These are phyloP conservation scores for Anarhynchus alexandrinus DNA, from an alignment of 2,113 vertebrate genomes.

Conservation along the genomic window DNA sequence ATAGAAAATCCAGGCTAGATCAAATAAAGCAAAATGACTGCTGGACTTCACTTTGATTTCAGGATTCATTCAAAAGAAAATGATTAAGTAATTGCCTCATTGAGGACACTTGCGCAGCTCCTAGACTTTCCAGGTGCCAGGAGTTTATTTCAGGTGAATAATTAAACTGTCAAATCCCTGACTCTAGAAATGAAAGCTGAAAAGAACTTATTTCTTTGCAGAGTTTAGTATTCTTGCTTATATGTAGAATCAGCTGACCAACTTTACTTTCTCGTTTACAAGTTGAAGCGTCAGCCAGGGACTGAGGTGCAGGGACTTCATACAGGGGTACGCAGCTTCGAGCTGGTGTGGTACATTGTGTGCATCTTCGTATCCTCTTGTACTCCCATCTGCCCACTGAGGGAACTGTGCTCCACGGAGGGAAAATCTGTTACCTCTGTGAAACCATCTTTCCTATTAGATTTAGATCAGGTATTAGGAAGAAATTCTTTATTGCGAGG, in stretches of 20 bases:
- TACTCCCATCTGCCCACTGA: background rate
- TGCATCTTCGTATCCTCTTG: too few relatives aligned
- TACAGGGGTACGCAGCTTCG: too few relatives aligned
- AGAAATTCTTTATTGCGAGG: background rate
- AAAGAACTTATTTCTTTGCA: too few relatives aligned
- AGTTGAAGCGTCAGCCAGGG: too few relatives aligned
- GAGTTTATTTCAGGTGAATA: background rate
- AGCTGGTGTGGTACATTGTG: too few relatives aligned
- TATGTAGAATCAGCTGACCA: too few relatives aligned
- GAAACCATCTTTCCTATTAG: background rate
- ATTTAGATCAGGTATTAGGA: background rate
- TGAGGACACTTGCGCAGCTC: background rate
- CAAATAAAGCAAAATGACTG: slow-evolving; percentile 6
- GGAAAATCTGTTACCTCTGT: background rate
- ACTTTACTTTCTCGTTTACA: too few relatives aligned
- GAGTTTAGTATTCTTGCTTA: too few relatives aligned
- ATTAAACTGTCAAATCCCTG: background rate
- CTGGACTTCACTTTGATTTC: background rate
- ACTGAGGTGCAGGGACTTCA: too few relatives aligned
- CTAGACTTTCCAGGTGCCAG: background rate
- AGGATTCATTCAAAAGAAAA: background rate
- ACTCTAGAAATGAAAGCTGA: too few relatives aligned
- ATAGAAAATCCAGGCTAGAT: background rate
- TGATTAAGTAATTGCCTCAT: background rate
- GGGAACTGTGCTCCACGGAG: background rate